Conservation (phyloP, 2,113 vertebrate genomes). For the Coryphaenoides rupestris region DNA sequence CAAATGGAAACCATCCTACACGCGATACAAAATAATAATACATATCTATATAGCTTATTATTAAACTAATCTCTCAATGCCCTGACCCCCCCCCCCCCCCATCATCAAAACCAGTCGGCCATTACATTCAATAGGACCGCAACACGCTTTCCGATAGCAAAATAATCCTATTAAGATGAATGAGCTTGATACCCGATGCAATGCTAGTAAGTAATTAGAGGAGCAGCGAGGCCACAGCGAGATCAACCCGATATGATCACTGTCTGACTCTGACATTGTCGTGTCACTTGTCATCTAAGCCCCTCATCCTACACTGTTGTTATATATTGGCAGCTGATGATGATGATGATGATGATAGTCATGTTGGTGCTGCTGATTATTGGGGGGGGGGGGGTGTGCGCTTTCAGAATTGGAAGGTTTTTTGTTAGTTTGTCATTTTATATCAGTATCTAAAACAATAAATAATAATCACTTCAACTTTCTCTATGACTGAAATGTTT, state of each 20-base stretch:
- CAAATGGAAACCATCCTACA: too few species aligned
- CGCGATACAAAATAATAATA: not conserved
- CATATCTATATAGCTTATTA: too few species aligned
- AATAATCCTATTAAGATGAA: conserved; percentile 6
- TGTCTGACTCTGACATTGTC: not conserved
- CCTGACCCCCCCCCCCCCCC: too few species aligned
- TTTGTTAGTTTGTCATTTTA: too few species aligned
- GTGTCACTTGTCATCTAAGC: not conserved
- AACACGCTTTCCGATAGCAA: not conserved
- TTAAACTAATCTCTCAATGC: not conserved
- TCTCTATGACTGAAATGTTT: not conserved
- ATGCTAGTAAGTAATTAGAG: not conserved
- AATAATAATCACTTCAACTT: too few species aligned
- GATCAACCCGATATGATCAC: not conserved
- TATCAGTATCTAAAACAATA: not conserved
- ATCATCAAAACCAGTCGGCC: not conserved
- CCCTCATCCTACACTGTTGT: not conserved
- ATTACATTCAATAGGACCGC: not conserved
- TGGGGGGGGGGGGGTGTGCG: too few species aligned
- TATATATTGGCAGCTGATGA: too few species aligned
- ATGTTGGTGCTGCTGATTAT: too few species aligned
- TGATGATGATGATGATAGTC: too few species aligned
- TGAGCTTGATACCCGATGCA: not conserved
- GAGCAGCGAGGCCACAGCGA: not conserved
- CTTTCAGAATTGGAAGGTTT: too few species aligned